A percentile compares a stretch with the other conserved stretches of the same genome.
Evolutionary conservation across 2,888 invertebrate genomes (phyloP).

Genomic region (Saturnia japonica): DNA sequence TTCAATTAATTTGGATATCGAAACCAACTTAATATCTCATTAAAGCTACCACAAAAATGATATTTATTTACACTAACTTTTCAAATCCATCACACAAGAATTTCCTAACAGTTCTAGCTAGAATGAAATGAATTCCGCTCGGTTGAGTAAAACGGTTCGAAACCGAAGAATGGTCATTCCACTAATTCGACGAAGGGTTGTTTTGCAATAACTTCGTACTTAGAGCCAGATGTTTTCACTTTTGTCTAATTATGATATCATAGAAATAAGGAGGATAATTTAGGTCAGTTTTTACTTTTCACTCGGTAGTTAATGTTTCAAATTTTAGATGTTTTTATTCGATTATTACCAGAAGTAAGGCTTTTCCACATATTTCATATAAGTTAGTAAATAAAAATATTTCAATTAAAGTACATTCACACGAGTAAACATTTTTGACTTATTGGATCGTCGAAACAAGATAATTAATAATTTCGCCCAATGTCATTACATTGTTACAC

Average conservation of each 20-base stretch:
- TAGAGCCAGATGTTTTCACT: slow-evolving; percentile 3
- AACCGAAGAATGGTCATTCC: neutral
- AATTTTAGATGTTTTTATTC: too few relatives aligned
- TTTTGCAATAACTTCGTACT: neutral
- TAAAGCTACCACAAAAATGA: neutral
- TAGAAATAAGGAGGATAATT: neutral
- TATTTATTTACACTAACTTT: neutral
- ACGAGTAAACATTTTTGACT: too few relatives aligned
- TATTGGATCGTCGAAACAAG: too few relatives aligned
- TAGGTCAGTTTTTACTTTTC: neutral
- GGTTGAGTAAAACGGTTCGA: neutral
- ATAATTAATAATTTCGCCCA: too few relatives aligned
- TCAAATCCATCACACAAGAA: neutral
- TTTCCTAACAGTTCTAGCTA: neutral
- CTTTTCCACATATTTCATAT: too few relatives aligned
- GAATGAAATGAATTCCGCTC: slow-evolving; percentile 6
- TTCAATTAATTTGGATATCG: neutral
- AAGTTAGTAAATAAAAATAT: too few relatives aligned
- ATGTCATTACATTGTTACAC: too few relatives aligned
- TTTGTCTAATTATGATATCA: neutral
- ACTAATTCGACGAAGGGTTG: slow-evolving; percentile 7
- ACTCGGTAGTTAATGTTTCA: neutral
- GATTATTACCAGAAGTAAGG: neutral
- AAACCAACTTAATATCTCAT: neutral
- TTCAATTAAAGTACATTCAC: too few relatives aligned